Base-by-base conservation (phyloP, 2,888 invertebrate genomes). In the Muscina levida region DNA sequence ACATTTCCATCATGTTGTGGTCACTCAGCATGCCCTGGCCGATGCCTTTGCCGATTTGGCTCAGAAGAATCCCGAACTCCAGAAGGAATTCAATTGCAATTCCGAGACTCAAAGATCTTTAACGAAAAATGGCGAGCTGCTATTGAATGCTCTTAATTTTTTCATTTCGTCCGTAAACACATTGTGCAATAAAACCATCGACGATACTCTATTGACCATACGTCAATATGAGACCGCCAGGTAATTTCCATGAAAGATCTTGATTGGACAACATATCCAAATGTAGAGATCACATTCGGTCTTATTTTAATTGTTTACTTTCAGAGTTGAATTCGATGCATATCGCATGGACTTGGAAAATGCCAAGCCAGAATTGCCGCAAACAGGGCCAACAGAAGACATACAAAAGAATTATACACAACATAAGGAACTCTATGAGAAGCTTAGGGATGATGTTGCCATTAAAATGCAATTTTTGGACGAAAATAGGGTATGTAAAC, bases 111-210 rank as follows among this genome's bases (percentile, higher is more conserved):
- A 99, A 92, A 94, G 97, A 86, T 96, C 96, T 86, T 92, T 99
- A 80, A 95, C 95, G 26, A 96, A 97, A 91, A 98, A 98, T 91
- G 98, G 98, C 6, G 98, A 98, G 91, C 94, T 96, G 73, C 92
- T 99, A 84, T 91, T 98, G 86, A 96, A 96, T 81, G 98, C 98
- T 83, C 93, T 99, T 86, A 97, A 97, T 90, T 98, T 98, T 92
- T 99, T 99, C 92, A 97, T 97, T 87, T 97, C 97, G 66, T 96
- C 98, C 31, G 95, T 99, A 71, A 96, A 97, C 91, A 99, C 99
- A 17, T 93, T 99, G 86, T 97, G 98, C 91, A 96, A 98, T 92
- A 98, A 98, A 92, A 99, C 98, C 53, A 99, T 99, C 90, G 98
- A 98, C 90, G 99, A 99, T 91, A 98, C 93, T 39, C 87, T 93